Evolutionary conservation across 2,888 invertebrate species (phyloP), one percentile per base, ranked within the genome.

Genomic region (Helicoverpa assulta): DNA sequence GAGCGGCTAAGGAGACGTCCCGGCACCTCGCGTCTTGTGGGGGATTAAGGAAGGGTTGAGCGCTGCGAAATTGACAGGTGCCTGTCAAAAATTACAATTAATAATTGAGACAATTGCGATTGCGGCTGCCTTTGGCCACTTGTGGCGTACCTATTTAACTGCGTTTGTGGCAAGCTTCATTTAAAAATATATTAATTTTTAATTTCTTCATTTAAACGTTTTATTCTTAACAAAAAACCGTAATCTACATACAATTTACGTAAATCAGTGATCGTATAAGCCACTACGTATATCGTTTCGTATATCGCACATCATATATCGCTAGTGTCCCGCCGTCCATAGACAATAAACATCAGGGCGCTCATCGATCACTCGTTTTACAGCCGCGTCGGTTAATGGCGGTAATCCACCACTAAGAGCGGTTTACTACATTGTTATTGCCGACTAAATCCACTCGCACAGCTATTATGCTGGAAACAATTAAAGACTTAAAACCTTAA

Each of bases 21-120:
- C 90, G 90, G 92, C 91, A 90, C 90, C 92, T 91, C 91, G 90
- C 92, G 90, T 95, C 95, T 95, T 94, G 93, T 92, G 95, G 94
- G 89, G 92, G 94, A 94, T 94, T 95, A 94, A 83, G 88, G 92
- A 95, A 95, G 95, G 95, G 95, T 95, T 95, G 94, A 90, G 88
- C 86, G 90, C 88, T 91, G 93, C 93, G 90, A 93, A 95, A 95
- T 95, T 95, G 95, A 95, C 95, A 95, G 95, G 93, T 95, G 95
- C 93, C 95, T 90, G 93, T 95, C 95, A 95, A 95, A 95, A 95
- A 95, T 95, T 95, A 95, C 95, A 93, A 94, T 95, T 94, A 95
- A 95, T 95, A 93, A 95, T 94, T 94, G 92, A 94, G 93, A 91
- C 92, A 90, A 92, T 92, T 91, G 92, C 86, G 83, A 87, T 84